Base-by-base conservation (phyloP, 2,113 vertebrate species). In the Muscicapa adusta region DNA sequence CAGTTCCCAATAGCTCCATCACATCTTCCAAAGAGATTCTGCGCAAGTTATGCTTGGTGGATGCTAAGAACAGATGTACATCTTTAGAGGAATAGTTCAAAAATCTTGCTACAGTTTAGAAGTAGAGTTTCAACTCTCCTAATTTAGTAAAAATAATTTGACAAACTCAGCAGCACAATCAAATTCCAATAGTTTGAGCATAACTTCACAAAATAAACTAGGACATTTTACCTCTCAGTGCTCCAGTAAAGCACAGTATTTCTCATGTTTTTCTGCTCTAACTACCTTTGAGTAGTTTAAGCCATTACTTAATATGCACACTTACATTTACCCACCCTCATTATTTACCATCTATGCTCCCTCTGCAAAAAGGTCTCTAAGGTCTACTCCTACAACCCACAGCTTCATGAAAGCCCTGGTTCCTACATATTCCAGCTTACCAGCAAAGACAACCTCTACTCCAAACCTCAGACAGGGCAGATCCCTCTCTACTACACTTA, bases 1-100 rank as follows among this genome's bases (percentile, higher is more conserved):
- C 99, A 74, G 97, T 98, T 66, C 97, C 98, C 88, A 99, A 67
- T n/a, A 99, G 97, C 67, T 99, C 98, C 98, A 99, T 98, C 85
- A 97, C 98, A 91, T 99, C 99, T 93, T 99, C 98, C 96, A 99
- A 95, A 80, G 98, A 98, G 72, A 97, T 95, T 74, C 91, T 98
- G 61, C 97, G 97, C n/a, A 96, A 71, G 36, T 95, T 97, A 31
- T 97, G 98, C 62, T 97, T 98, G 75, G 91, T 77, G 8, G 97
- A 95, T 25, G 70, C 98, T 98, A 94, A 88, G 53, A 51, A 79
- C 0, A 93, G 36, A 76, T 14, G 17, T 5, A 75, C 19, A 83
- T 43, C 23, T 51, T 96, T 36, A 92, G 62, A 93, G 40, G 11
- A 66, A 76, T 4, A 70, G n/a, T 15, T 80, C 62, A 28, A 47